Evolutionary conservation across 1,140 invertebrate genomes (phyloP).

Genomic region (Solenopsis invicta): DNA sequence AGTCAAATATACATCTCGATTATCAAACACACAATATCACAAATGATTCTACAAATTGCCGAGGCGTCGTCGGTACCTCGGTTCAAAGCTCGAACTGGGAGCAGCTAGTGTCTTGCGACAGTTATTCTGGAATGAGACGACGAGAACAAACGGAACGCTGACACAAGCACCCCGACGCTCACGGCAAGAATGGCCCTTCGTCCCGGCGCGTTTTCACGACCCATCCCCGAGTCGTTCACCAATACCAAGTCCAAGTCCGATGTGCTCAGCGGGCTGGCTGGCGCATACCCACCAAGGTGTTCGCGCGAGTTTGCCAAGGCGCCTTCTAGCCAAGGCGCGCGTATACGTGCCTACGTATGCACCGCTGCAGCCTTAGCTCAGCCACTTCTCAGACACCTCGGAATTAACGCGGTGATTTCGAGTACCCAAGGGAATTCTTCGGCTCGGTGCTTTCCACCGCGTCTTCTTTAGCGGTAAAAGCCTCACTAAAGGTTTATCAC

Average conservation of each 20-base stretch:
- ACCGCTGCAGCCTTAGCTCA: constrained; percentile 61
- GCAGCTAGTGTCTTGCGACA: constrained; percentile 29
- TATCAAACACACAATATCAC: neutral
- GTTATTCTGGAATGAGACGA: constrained; percentile 64
- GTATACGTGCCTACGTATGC: constrained; percentile 55
- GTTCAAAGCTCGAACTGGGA: neutral
- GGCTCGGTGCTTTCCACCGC: neutral
- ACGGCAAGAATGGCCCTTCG: constrained; percentile 66
- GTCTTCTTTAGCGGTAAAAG: constrained; percentile 35
- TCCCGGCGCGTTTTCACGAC: constrained; percentile 63
- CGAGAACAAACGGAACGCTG: constrained; percentile 62
- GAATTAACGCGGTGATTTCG: constrained; percentile 74
- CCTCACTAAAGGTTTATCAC: constrained; percentile 60
- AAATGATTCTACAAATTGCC: constrained; percentile 15
- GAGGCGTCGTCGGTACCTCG: neutral
- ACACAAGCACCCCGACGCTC: constrained; percentile 67
- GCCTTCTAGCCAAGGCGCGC: constrained; percentile 15
- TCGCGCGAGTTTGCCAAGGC: constrained; percentile 31
- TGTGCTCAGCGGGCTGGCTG: neutral
- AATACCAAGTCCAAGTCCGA: constrained; percentile 36
- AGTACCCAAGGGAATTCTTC: constrained; percentile 68
- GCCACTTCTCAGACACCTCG: constrained; percentile 74
- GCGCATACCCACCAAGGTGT: constrained; percentile 3
- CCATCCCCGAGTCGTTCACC: constrained; percentile 57
- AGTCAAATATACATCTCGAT: neutral